Conservation (phyloP, 2,113 vertebrate genomes). For the Oryzias celebensis region DNA sequence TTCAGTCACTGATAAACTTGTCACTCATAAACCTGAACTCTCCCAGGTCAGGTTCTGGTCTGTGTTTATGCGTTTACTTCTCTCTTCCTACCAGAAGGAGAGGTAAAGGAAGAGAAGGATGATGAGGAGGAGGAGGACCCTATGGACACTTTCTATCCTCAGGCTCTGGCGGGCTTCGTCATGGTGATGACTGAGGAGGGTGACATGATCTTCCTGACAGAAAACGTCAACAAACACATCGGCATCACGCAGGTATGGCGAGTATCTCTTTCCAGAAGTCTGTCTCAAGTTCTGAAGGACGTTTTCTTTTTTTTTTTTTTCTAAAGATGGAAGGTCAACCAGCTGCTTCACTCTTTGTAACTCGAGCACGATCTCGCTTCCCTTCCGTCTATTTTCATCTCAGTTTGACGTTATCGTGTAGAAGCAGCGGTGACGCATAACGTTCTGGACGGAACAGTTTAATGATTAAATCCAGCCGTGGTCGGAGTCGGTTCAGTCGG, state of each 20-base stretch:
- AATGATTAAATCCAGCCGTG: neutral
- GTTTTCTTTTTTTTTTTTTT: too few relatives aligned
- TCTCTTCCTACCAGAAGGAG: slow-evolving; percentile 3
- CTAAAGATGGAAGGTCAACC: too few relatives aligned
- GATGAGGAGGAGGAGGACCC: slow-evolving; percentile 45
- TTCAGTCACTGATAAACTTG: too few relatives aligned
- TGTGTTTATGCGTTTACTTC: neutral
- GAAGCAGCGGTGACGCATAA: neutral
- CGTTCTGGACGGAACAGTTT: neutral
- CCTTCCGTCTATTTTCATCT: slow-evolving; percentile 5
- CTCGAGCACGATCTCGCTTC: neutral
- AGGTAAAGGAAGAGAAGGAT: neutral
- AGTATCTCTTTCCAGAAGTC: too few relatives aligned
- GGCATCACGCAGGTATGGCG: slow-evolving; percentile 83
- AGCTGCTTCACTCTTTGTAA: neutral
- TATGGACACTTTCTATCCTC: slow-evolving; percentile 81
- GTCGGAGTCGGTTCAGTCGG: neutral
- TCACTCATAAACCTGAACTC: neutral
- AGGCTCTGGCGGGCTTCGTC: slow-evolving; percentile 84
- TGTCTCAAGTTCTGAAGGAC: too few relatives aligned
- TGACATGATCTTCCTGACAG: slow-evolving; percentile 88
- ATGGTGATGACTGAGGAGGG: slow-evolving; percentile 86
- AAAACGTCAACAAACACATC: slow-evolving; percentile 85
- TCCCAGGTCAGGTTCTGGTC: neutral
- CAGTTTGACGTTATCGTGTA: neutral